Percentiles rank a stretch among this genome's conserved stretches.
Evolutionary conservation across 2,888 invertebrate genomes (phyloP).

Genomic region (Phengaris alcon): DNA sequence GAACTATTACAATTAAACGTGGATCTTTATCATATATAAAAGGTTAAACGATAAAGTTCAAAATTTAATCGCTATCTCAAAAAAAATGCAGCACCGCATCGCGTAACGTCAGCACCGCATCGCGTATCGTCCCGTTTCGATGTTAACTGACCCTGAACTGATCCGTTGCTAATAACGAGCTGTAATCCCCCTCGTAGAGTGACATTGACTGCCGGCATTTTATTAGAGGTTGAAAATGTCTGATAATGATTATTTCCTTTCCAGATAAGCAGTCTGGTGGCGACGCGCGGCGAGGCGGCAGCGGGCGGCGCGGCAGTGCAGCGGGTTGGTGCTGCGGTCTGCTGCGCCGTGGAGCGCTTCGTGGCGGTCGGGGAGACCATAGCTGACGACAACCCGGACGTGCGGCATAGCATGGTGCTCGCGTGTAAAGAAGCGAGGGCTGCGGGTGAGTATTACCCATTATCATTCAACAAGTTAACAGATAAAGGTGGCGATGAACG

Average conservation of each 20-base stretch:
- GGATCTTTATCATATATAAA: too few species aligned
- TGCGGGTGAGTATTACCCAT: conserved; percentile 84
- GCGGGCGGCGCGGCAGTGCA: conserved; percentile 85
- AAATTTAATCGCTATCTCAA: too few species aligned
- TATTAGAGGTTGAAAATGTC: too few species aligned
- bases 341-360: conserved; percentile 97
- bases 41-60: too few species aligned
- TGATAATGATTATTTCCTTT: neutral
- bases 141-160: too few species aligned
- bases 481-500: neutral
- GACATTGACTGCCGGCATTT: too few species aligned
- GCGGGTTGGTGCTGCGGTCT: conserved; percentile 96
- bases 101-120: too few species aligned
- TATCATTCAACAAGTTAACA: neutral
- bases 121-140: too few species aligned
- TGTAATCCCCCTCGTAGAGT: too few species aligned
- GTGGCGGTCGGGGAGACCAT: conserved; percentile 99
- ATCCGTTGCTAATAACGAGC: too few species aligned
- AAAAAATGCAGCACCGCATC: too few species aligned
- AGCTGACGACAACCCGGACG: conserved; percentile 98
- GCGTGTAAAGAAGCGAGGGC: conserved; percentile 97
- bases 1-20: too few species aligned
- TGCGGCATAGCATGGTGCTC: conserved; percentile 98
- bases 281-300: conserved; percentile 85
- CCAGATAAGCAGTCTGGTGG: conserved; percentile 92